These are phyloP conservation scores for Hanleya hanleyi DNA, from an alignment of 2,888 invertebrate species.

Conservation along the genomic window DNA sequence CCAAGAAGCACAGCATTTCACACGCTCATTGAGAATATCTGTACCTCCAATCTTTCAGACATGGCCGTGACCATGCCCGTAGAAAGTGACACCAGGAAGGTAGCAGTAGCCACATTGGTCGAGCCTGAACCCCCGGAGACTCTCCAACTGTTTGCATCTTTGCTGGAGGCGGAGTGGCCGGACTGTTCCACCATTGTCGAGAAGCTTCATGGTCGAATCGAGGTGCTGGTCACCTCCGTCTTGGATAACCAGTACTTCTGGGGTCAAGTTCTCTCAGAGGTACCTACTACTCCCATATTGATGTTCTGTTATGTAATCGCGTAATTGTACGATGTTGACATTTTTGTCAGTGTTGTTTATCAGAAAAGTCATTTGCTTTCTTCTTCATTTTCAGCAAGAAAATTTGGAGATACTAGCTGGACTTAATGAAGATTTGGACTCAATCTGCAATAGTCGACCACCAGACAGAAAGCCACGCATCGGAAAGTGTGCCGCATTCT, in stretches of 20 bases:
- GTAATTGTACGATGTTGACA: too few relatives aligned
- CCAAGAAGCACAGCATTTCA: too few relatives aligned
- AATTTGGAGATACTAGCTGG: not conserved
- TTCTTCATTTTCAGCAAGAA: not conserved
- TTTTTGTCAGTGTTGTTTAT: too few relatives aligned
- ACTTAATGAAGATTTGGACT: not conserved
- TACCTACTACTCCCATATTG: too few relatives aligned
- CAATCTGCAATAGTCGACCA: not conserved
- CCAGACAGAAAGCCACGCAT: not conserved
- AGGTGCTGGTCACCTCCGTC: constrained; percentile 36
- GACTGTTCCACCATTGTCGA: not conserved
- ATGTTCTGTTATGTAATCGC: too few relatives aligned
- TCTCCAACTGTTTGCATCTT: not conserved
- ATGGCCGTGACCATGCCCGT: too few relatives aligned
- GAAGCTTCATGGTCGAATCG: constrained; percentile 1
- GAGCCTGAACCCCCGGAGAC: not conserved
- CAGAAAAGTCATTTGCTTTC: not conserved
- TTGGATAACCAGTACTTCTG: constrained; percentile 40
- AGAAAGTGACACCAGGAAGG: too few relatives aligned
- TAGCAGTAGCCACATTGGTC: too few relatives aligned
- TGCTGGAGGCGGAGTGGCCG: not conserved
- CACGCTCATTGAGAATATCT: too few relatives aligned
- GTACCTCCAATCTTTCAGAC: too few relatives aligned
- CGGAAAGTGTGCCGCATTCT: constrained; percentile 35
- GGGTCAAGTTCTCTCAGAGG: constrained; percentile 41